Percentiles rank a stretch among this genome's conserved stretches.
Conservation (phyloP, 2,888 invertebrate species). For the Drosophila borborema region DNA sequence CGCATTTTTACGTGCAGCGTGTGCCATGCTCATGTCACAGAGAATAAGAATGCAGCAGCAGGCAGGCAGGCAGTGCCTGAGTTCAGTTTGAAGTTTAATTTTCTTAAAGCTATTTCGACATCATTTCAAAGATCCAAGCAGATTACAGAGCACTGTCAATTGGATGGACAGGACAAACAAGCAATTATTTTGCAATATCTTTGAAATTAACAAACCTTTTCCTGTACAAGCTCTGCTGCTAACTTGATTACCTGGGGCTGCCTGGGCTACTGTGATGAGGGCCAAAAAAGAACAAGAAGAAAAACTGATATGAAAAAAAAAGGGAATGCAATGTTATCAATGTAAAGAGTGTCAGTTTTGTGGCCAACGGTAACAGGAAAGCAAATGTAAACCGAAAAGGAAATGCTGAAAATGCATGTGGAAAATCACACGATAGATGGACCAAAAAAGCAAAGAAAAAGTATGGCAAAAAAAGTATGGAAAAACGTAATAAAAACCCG, state of each 20-base stretch:
- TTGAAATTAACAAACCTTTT: conserved; percentile 54
- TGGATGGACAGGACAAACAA: conserved; percentile 41
- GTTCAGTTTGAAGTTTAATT: conserved; percentile 22
- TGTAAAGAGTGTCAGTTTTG: conserved; percentile 46
- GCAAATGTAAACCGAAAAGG: conserved; percentile 37
- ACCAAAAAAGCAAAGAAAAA: neutral
- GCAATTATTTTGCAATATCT: conserved; percentile 66
- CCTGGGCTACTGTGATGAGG: conserved; percentile 13
- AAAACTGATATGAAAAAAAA: conserved; percentile 5
- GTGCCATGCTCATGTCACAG: conserved; percentile 15
- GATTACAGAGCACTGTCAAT: conserved; percentile 30
- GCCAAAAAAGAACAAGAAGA: neutral
- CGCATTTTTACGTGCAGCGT: conserved; percentile 70
- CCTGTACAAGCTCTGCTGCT: conserved; percentile 1
- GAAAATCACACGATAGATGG: conserved; percentile 20
- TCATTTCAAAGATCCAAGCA: neutral
- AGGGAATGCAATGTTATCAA: conserved; percentile 43
- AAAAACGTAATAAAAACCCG: conserved; percentile 3
- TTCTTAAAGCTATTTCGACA: conserved; percentile 25
- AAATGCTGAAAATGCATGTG: conserved; percentile 33
- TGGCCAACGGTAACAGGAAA: conserved; percentile 34
- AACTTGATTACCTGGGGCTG: conserved; percentile 19
- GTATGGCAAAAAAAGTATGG: neutral
- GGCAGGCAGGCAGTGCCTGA: neutral
- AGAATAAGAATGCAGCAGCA: conserved; percentile 42